Percentiles rank a stretch among this genome's conserved stretches.
Evolutionary conservation across 2,113 vertebrate species (phyloP).

Genomic region (Syngnathus typhle): DNA sequence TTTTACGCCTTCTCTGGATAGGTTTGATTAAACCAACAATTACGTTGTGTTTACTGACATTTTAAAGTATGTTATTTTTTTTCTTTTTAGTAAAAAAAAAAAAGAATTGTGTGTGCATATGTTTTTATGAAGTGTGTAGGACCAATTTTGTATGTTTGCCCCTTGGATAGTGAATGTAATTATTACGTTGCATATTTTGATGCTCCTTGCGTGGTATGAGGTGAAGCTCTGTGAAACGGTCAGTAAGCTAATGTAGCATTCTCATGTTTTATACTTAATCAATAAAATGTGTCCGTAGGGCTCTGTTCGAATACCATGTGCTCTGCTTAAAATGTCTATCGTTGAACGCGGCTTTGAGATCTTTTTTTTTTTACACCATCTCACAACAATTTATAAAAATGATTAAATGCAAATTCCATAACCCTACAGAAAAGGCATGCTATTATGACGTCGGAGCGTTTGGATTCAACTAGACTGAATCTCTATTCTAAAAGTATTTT

Average conservation of each 20-base stretch:
- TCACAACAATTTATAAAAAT: not conserved
- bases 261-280: not conserved
- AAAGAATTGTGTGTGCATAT: slow-evolving; percentile 18
- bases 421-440: not conserved
- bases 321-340: not conserved
- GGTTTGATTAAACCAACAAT: slow-evolving; percentile 62
- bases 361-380: not conserved
- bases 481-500: not conserved
- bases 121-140: slow-evolving; percentile 39
- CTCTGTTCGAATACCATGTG: not conserved
- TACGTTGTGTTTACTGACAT: slow-evolving; percentile 52
- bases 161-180: not conserved
- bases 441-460: not conserved
- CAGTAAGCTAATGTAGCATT: not conserved
- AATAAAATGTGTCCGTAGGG: not conserved
- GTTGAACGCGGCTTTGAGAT: not conserved
- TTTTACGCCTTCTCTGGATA: slow-evolving; percentile 50
- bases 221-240: not conserved
- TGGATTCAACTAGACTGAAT: not conserved
- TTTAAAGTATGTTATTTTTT: slow-evolving; percentile 55
- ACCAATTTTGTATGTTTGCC: not conserved
- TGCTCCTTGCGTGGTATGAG: not conserved
- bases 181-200: not conserved
- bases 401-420: not conserved
- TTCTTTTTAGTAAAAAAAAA: slow-evolving; percentile 57